Base-by-base conservation (phyloP, 2,797 vertebrate genomes). In the Mus spretus region DNA sequence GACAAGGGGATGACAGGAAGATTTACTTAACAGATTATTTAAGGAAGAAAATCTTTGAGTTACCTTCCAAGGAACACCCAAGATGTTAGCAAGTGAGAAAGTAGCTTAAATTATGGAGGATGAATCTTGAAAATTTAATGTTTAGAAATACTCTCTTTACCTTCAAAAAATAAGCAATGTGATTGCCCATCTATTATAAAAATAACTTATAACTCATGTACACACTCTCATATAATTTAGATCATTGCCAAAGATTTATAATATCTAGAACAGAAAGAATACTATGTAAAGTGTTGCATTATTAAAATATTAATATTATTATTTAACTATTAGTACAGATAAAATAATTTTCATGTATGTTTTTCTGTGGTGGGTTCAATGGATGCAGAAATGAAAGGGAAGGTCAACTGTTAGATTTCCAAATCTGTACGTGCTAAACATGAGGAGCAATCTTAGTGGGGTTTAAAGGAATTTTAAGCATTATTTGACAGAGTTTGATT, bases 391-490 rank as follows among this genome's bases (percentile, higher is more conserved):
- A 3, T 53, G 12, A 59, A 75, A 55, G 9, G 15, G 34, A 82
- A 47, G 34, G 8, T 6, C 44, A 94, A 24, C 17, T 63, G 3
- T 89, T 89, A 67, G 22, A 79, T 63, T 81, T 96, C 78, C 34
- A 86, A 91, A 86, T 65, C 13, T 2, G 26, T 84, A 6, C 10
- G 50, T 74, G 34, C 26, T 74, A 74, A 89, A 89, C n/a, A n/a
- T 4, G 53, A 78, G 55, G 81, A 91, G 65, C 57, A 74, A 14
- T 31, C 70, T 59, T 59, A 37, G 11, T 93, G 59, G 12, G 12
- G 3, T 90, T 92, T 44, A 44, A 97, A 81, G 15, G 13, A 81
- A 70, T 80, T 81, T 77, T 86, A 74, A 95, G n/a, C 80, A 88
- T 84, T 91, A 81, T 80, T 22, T 44, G 72, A 75, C 0, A 82